A percentile compares a stretch with the other conserved stretches of the same genome.
Conservation (phyloP, 1,140 invertebrate genomes). For the Hyles vespertilio region DNA sequence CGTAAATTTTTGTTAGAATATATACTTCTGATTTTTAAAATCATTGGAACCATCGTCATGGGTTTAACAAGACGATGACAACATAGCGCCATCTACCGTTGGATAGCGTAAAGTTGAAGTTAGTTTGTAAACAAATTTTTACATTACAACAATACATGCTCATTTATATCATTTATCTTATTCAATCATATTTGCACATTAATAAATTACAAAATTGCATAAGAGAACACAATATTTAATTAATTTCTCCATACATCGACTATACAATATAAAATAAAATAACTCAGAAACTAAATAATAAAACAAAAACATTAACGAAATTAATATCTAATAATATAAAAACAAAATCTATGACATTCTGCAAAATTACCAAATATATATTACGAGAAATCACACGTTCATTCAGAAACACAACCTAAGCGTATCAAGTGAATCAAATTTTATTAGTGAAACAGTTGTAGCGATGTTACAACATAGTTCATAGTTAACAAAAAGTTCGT, state of each 20-base stretch:
- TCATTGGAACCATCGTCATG: too few relatives aligned
- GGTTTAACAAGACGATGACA: neutral
- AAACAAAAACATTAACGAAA: neutral
- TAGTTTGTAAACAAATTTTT: too few relatives aligned
- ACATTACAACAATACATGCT: too few relatives aligned
- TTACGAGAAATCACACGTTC: neutral
- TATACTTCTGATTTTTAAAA: too few relatives aligned
- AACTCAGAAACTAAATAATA: neutral
- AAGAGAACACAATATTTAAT: too few relatives aligned
- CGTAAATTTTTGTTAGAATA: too few relatives aligned
- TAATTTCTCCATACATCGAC: neutral
- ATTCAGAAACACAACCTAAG: conserved; percentile 3
- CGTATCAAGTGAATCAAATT: conserved; percentile 2
- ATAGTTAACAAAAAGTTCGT: conserved; percentile 23
- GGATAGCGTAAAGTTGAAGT: conserved; percentile 31
- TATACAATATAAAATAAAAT: neutral
- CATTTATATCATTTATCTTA: too few relatives aligned
- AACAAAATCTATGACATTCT: neutral
- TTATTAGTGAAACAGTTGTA: conserved; percentile 3
- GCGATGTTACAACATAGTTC: conserved; percentile 12
- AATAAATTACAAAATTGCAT: too few relatives aligned
- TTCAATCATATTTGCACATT: too few relatives aligned
- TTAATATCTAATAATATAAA: neutral
- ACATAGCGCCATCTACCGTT: conserved; percentile 50
- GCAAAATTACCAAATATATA: neutral